phyloP scores from a whole-genome alignment of 2,797 vertebrate species.

The Chelmon rostratus region DNA sequence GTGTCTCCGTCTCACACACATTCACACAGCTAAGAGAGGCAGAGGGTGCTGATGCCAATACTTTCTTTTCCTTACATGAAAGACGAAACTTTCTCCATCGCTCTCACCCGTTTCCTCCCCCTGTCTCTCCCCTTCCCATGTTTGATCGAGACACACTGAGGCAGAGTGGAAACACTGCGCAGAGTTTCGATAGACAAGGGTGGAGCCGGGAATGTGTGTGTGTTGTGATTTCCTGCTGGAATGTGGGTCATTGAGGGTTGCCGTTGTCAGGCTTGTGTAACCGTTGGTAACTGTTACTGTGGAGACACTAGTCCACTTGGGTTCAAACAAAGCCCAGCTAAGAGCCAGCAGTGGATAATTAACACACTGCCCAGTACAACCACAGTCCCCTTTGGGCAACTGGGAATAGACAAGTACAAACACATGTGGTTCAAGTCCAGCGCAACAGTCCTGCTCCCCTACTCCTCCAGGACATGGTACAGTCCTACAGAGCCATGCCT shows the following conservation, averaged over 20 bases:
- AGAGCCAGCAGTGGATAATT: constrained; percentile 54
- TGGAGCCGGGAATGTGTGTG: constrained; percentile 67
- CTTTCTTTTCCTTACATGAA: constrained; percentile 12
- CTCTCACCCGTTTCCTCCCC: background rate
- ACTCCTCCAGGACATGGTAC: constrained; percentile 8
- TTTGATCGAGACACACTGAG: constrained; percentile 36
- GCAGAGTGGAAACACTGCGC: constrained; percentile 63
- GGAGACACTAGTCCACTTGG: constrained; percentile 69
- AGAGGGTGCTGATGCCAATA: background rate
- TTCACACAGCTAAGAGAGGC: background rate
- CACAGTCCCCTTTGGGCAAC: background rate
- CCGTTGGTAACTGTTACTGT: constrained; percentile 78
- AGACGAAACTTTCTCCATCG: background rate
- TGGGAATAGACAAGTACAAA: constrained; percentile 29
- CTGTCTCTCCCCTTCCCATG: background rate
- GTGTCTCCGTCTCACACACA: no score
- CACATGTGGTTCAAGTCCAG: constrained; percentile 44
- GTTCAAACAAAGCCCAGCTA: constrained; percentile 65
- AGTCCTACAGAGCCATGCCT: background rate
- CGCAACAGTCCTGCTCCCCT: background rate
- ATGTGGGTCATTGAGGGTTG: constrained; percentile 80
- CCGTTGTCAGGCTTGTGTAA: constrained; percentile 71
- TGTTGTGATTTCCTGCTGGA: constrained; percentile 82
- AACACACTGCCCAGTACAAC: constrained; percentile 29
- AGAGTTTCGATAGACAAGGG: constrained; percentile 74